Base-by-base conservation (phyloP, 2,888 invertebrate genomes). In the Fabriciana adippe region DNA sequence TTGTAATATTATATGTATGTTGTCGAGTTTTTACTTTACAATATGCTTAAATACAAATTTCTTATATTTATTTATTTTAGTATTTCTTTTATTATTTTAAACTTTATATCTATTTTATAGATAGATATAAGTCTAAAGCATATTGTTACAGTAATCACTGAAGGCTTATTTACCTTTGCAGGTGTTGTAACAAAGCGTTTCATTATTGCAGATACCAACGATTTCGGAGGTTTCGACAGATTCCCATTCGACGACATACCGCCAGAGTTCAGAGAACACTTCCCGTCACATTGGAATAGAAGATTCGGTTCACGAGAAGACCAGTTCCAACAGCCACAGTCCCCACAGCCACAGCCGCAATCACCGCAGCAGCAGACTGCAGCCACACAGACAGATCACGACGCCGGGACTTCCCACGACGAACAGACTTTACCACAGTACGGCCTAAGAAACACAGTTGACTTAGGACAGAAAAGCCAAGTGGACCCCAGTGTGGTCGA, bases 401-500 rank as follows among this genome's bases (percentile, higher is more conserved):
- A 80, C 57, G 79, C 83, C 5, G 84, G 79, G 6, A 79, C 81
- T 41, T 76, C 83, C 73, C 81, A 82, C 68, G 74, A 79, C 63
- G 79, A 82, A 66, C 81, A 82, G 41, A 75, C 80, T 31, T 79
- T 95, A 14, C 94, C 94, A 60, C 95, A 95, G 76, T 94, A 95
- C 93, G 95, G 95, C 5, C 83, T 95, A 69, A 94, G 96, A 73
- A 97, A 97, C 80, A 97, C 97, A 26, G 95, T 96, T 70, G 96
- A 97, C 82, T 94, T 97, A 81, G 96, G 96, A 61, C 95, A 96
- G 74, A 94, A 94, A 79, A 93, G 93, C 75, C 90, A 94, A 77
- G 92, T 92, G 53, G 94, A 93, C 77, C 87, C 91, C 51, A 88
- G 90, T 76, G 72, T 89, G 77, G 89, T 90, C 80, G 90, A 92